Base-by-base conservation (phyloP, 2,113 vertebrate species). In the Paraplagusia blochii region DNA sequence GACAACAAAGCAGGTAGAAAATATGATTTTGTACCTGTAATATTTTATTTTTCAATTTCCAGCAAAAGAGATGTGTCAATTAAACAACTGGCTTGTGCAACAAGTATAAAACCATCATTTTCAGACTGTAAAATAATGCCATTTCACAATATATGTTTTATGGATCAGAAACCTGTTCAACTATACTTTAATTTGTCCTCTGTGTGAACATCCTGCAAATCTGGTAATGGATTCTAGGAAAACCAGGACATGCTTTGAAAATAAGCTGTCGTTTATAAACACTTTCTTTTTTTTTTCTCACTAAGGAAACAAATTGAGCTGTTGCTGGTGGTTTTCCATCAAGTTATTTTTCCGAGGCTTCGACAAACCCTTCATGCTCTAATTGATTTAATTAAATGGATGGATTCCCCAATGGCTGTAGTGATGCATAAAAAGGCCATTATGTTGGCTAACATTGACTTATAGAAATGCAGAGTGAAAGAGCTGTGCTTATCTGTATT, bases 361-460 rank as follows among this genome's bases (percentile, higher is more conserved):
- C 18, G 13, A 54, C 48, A 44, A 67, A 63, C 59, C 74, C 79
- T 82, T 86, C 81, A 85, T 79, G 81, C 77, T 84, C 72, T 81
- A 81, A 85, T 84, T 84, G 79, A 81, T 84, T 86, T 77, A 74
- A 85, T 85, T 72, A 86, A 76, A 60, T 84, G 61, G 74, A 79
- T 29, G 11, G 73, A 68, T 65, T 63, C 74, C 66, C 68, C 58
- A 61, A 70, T 74, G 66, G 79, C 77, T 50, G 58, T 55, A 17
- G 53, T 54, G 62, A 73, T 74, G 49, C 60, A 48, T 66, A 72
- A 55, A 72, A 65, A n/a, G 40, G 45, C 67, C 22, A 52, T 16
- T 12, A 15, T 47, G 44, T 51, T 66, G 49, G 60, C 65, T 72
- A 53, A 66, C 68, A 58, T 29, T 36, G 57, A 56, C 35, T 69